Evolutionary conservation across 35 echinoderm and acorn worm species (phyloP), one percentile per base, ranked within the genome.

Genomic region (Stichopus chloronotus): DNA sequence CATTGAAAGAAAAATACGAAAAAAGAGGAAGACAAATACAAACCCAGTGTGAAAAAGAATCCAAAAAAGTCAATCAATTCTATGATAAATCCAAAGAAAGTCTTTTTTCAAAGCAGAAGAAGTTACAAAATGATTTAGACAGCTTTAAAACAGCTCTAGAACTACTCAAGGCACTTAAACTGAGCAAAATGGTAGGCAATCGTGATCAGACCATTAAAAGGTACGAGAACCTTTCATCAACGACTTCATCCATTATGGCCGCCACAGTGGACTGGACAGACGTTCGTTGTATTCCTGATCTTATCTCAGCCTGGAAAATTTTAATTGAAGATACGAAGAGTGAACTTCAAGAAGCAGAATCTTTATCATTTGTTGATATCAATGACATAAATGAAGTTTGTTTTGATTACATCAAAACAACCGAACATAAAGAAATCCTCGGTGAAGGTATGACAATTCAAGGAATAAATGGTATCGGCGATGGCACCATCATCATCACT

Each of bases 401-500:
- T 16, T 12, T 23, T 79, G 24, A 79, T 12, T n/a, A 23, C 22
- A 25, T 79, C 52, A 23, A 6, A 6, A 25, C 22, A 23, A 79
- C 52, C 4, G 16, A 25, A 30, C 23, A 4, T 30, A 10, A 79
- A 16, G 76, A 22, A 52, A 81, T 81, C 25, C 8, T 52, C 11
- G 25, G 8, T 81, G 52, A 81, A 81, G 78, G 17, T 0, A 52
- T 22, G 9, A 13, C 0, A 30, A 81, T 81, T 19, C 25, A 81
- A 52, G 8, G 25, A 11, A 81, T 81, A 7, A 81, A 22, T 4
- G 52, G 78, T 30, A 81, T 13, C 8, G 14, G 2, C 23, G 78
- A 81, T 81, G 17, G 3, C 25, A 81, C 4, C 78, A 81, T 81
- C 30, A 30, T 81, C 17, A 81, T 81, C 78, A 81, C 78, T 81